phyloP scores from a whole-genome alignment of 2,113 vertebrate genomes.

The Gopherus evgoodei region DNA sequence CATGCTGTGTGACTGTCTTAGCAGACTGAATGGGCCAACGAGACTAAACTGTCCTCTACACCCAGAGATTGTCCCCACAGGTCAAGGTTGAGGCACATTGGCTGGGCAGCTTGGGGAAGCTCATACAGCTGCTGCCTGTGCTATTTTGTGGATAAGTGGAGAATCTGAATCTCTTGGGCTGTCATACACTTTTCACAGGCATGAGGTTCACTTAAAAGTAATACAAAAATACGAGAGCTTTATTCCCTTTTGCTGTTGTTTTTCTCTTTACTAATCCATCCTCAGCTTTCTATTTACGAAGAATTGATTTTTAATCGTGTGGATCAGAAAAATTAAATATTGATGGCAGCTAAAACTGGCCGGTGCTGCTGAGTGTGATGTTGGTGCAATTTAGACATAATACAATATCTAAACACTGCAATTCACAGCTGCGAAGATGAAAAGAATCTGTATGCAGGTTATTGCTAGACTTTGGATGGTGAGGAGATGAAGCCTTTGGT shows the following conservation, averaged over 20 bases:
- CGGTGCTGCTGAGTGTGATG: not conserved
- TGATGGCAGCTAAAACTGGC: constrained; percentile 38
- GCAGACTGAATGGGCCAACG: not conserved
- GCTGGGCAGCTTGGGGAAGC: not conserved
- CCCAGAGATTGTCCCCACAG: not conserved
- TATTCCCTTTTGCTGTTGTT: not conserved
- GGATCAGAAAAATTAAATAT: constrained; percentile 63
- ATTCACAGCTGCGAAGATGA: constrained; percentile 1
- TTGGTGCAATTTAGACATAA: not conserved
- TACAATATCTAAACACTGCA: not conserved
- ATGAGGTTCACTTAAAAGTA: not conserved
- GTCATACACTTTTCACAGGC: not conserved
- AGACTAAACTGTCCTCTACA: not conserved
- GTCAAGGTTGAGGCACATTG: not conserved
- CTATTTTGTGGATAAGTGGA: accelerated
- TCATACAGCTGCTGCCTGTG: not conserved
- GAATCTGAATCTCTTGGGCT: not conserved
- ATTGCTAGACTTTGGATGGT: not conserved
- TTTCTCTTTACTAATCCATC: not conserved
- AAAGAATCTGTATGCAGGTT: not conserved
- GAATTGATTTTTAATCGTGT: constrained; percentile 27
- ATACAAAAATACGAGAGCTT: not conserved
- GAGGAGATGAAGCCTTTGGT: accelerated
- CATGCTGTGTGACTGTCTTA: not conserved
- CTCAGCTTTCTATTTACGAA: not conserved